phyloP scores from a whole-genome alignment of 2,113 vertebrate species.

The Ramphastos sulfuratus region DNA sequence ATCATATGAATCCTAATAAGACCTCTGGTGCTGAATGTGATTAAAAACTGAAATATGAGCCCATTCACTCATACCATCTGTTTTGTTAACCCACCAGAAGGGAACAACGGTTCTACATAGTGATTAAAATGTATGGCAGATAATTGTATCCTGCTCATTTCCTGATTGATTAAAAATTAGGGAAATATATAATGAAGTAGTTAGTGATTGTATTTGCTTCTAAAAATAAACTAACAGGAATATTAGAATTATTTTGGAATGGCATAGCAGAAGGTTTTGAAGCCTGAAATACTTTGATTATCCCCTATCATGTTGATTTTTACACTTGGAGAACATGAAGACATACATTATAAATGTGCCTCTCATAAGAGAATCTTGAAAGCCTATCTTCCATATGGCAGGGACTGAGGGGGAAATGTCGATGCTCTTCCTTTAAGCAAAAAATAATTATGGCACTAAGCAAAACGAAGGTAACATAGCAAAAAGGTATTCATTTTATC shows the following conservation, averaged over 20 bases:
- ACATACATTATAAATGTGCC: background rate
- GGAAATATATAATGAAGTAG: background rate
- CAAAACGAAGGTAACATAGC: constrained; percentile 65
- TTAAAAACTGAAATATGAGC: constrained; percentile 60
- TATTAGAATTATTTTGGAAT: background rate
- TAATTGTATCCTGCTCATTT: constrained; percentile 5
- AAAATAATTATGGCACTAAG: constrained; percentile 49
- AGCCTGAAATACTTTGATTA: constrained; percentile 9
- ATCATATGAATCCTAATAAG: background rate
- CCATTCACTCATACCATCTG: constrained; percentile 31
- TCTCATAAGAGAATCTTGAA: constrained; percentile 54
- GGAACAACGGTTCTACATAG: background rate
- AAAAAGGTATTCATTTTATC: constrained; percentile 42
- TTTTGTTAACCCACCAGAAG: constrained; percentile 49
- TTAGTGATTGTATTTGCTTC: background rate
- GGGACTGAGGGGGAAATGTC: constrained; percentile 28
- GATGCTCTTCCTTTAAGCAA: constrained; percentile 45
- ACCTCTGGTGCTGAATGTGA: background rate
- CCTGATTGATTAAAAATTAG: constrained; percentile 15
- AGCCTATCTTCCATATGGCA: constrained; percentile 31
- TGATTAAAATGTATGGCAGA: constrained; percentile 16
- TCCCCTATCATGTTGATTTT: background rate
- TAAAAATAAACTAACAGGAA: background rate
- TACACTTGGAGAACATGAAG: constrained; percentile 23
- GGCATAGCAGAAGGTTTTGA: background rate